phyloP scores from a whole-genome alignment of 2,888 invertebrate genomes.

The Emmelina monodactyla region DNA sequence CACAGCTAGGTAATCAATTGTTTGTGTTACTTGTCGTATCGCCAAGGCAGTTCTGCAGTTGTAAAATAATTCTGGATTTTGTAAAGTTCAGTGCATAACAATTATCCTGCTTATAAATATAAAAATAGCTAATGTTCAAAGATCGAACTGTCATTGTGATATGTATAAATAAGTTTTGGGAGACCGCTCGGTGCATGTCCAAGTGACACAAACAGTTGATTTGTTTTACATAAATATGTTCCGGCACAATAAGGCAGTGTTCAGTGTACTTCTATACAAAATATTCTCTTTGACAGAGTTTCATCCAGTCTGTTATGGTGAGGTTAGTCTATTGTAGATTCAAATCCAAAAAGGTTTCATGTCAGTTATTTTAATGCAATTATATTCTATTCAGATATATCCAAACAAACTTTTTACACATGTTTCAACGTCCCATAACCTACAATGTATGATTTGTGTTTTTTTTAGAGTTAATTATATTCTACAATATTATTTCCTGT shows the following conservation, averaged over 20 bases:
- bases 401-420: constrained; percentile 43
- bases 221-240: constrained; percentile 25
- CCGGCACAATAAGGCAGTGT: constrained; percentile 66
- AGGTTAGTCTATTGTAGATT: constrained; percentile 63
- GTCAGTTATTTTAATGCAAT: constrained; percentile 48
- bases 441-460: constrained; percentile 61
- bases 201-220: not conserved
- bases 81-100: not conserved
- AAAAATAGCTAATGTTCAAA: not conserved
- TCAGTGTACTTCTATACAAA: constrained; percentile 61
- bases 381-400: constrained; percentile 56
- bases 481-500: constrained; percentile 51
- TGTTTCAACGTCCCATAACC: constrained; percentile 61
- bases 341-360: constrained; percentile 64
- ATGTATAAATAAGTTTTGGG: not conserved
- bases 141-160: not conserved
- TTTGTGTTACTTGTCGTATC: too few species aligned
- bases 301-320: constrained; percentile 62
- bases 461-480: constrained; percentile 56
- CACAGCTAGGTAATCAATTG: constrained; percentile 21
- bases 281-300: constrained; percentile 57
- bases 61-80: not conserved
- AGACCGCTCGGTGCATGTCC: not conserved
- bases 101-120: not conserved
- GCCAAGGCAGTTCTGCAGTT: too few species aligned